phyloP scores from a whole-genome alignment of 2,888 invertebrate species.

The Plutella xylostella region DNA sequence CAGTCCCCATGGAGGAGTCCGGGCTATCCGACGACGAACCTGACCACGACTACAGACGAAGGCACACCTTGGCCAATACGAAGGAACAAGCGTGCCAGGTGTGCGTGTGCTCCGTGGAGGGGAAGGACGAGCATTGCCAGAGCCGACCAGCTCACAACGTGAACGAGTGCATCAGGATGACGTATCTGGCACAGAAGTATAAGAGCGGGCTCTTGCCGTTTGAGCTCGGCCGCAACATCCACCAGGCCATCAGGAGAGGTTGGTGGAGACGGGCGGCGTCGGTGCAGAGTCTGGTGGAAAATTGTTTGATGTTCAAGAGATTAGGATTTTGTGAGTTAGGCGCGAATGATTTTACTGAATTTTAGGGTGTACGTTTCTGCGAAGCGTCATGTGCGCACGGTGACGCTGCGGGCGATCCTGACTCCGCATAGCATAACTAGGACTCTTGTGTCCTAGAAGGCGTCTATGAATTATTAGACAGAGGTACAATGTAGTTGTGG shows the following conservation, averaged over 20 bases:
- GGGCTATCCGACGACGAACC: not conserved
- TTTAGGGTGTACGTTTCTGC: too few species aligned
- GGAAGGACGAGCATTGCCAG: constrained; percentile 40
- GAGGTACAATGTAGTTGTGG: too few species aligned
- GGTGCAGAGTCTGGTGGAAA: too few species aligned
- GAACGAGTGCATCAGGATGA: constrained; percentile 45
- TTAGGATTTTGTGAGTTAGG: too few species aligned
- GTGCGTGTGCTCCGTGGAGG: constrained; percentile 45
- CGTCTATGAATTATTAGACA: too few species aligned
- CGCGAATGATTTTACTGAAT: too few species aligned
- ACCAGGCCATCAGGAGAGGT: constrained; percentile 12
- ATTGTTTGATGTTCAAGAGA: too few species aligned
- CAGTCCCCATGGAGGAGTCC: not conserved
- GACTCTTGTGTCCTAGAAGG: too few species aligned
- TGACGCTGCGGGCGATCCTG: too few species aligned
- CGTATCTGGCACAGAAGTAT: constrained; percentile 21
- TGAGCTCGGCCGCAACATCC: constrained; percentile 32
- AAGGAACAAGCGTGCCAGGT: constrained; percentile 37
- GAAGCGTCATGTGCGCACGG: too few species aligned
- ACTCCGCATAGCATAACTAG: too few species aligned
- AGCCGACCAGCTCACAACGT: constrained; percentile 40
- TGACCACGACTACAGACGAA: constrained; percentile 14
- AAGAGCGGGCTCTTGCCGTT: constrained; percentile 27
- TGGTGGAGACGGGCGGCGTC: constrained; percentile 20
- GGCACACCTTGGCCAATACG: constrained; percentile 32